These are phyloP conservation scores for Myiagra hebetior DNA, from an alignment of 2,113 vertebrate genomes.

Conservation along the genomic window DNA sequence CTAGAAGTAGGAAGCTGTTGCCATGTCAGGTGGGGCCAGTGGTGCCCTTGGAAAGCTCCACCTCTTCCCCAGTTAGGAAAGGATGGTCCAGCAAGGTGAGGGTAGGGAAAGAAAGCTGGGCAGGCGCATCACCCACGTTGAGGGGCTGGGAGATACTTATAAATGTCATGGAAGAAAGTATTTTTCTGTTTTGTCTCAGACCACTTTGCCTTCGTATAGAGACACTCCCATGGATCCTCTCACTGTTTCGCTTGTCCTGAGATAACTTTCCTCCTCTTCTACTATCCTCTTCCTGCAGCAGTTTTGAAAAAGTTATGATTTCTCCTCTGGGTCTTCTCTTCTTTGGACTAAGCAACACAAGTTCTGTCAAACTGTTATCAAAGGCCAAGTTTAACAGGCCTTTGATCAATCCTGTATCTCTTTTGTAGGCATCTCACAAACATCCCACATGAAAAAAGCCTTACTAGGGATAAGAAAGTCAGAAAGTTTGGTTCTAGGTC, in stretches of 20 bases:
- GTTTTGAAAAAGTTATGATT: neutral
- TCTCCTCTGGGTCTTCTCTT: neutral
- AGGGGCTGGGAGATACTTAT: neutral
- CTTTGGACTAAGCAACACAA: neutral
- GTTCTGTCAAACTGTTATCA: neutral
- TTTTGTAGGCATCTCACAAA: neutral
- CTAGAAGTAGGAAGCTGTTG: neutral
- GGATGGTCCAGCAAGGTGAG: neutral
- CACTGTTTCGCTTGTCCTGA: neutral
- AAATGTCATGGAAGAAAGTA: neutral
- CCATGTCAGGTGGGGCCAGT: neutral
- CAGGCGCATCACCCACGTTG: neutral
- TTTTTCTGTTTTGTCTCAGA: neutral
- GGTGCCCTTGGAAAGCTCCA: neutral
- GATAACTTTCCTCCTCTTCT: neutral
- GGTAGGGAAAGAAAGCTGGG: neutral
- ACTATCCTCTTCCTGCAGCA: neutral
- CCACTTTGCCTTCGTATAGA: neutral
- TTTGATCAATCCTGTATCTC: neutral
- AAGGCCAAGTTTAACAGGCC: neutral
- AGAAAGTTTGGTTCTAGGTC: neutral
- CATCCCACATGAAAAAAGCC: neutral
- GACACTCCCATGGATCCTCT: neutral
- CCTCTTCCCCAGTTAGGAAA: rapidly evolving
- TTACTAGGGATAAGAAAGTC: neutral